A percentile compares a stretch with the other conserved stretches of the same genome.
These are phyloP conservation scores for Anguilla anguilla DNA, from an alignment of 2,797 vertebrate species.

Conservation along the genomic window DNA sequence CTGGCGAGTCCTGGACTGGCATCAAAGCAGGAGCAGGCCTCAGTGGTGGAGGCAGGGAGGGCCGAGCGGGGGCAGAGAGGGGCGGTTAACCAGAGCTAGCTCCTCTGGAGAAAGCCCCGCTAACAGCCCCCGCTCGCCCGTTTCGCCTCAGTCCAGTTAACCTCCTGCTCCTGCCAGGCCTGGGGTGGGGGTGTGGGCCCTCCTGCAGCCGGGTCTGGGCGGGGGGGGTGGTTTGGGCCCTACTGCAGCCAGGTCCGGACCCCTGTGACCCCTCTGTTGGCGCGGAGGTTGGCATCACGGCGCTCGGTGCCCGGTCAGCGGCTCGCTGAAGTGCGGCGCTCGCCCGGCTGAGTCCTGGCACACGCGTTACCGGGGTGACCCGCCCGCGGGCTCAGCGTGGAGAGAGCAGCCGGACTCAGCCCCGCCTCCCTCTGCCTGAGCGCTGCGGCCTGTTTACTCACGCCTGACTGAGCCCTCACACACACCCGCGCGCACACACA, in stretches of 20 bases:
- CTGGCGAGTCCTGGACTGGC: constrained; percentile 60
- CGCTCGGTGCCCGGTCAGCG: constrained; percentile 35
- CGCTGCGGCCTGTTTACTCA: neutral
- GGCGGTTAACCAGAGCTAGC: constrained; percentile 42
- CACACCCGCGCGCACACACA: constrained; percentile 14
- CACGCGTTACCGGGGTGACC: constrained; percentile 37
- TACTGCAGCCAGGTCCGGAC: constrained; percentile 43
- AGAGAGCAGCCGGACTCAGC: constrained; percentile 14
- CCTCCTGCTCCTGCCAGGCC: constrained; percentile 57
- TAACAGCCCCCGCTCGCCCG: constrained; percentile 34
- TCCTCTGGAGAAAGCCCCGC: constrained; percentile 37
- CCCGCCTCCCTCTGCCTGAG: neutral
- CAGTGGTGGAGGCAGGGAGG: constrained; percentile 45
- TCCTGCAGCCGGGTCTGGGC: constrained; percentile 53
- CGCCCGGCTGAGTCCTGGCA: constrained; percentile 48
- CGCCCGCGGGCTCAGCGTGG: constrained; percentile 53
- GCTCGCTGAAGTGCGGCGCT: constrained; percentile 46
- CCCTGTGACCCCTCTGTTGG: constrained; percentile 13
- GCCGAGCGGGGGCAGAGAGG: constrained; percentile 41
- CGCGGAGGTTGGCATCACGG: constrained; percentile 43
- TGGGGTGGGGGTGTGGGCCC: constrained; percentile 66
- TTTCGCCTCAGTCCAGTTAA: constrained; percentile 62
- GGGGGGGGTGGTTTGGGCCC: constrained; percentile 70
- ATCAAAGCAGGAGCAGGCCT: constrained; percentile 49
- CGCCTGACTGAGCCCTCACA: constrained; percentile 20